Evolutionary conservation across 1,140 invertebrate genomes (phyloP).

Genomic region (Zaprionus vittiger): DNA sequence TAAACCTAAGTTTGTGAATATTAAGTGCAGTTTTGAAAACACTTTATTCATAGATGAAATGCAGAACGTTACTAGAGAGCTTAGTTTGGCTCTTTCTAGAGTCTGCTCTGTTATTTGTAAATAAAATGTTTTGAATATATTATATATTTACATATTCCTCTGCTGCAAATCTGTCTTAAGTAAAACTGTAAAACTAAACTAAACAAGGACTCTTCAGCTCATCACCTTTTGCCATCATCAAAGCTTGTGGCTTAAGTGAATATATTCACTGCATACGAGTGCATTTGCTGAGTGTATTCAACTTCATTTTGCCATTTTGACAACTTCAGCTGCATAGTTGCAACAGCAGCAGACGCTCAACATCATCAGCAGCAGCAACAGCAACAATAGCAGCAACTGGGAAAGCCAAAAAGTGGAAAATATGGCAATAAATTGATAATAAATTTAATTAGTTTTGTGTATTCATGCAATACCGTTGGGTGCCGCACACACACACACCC

Average conservation of each 20-base stretch:
- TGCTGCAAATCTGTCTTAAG: not conserved
- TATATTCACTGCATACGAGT: not conserved
- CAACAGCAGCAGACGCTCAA: not conserved
- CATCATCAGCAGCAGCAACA: not conserved
- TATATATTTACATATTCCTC: too few species aligned
- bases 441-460: slow-evolving; percentile 72
- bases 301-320: not conserved
- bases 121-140: too few species aligned
- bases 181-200: not conserved
- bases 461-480: slow-evolving; percentile 29
- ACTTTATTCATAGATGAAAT: not conserved
- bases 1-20: not conserved
- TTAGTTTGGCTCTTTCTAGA: too few species aligned
- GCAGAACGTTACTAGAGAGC: too few species aligned
- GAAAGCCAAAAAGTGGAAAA: slow-evolving; percentile 38
- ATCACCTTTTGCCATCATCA: not conserved
- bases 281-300: not conserved
- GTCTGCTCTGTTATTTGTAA: too few species aligned
- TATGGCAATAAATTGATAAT: slow-evolving; percentile 70
- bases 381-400: slow-evolving; percentile 1
- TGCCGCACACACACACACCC: slow-evolving; percentile 3
- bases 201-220: not conserved
- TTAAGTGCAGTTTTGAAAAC: not conserved
- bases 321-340: too few species aligned
- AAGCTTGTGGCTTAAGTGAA: not conserved